Conservation (phyloP, 92 coral and sea anemone genomes). For the Galaxea fascicularis region DNA sequence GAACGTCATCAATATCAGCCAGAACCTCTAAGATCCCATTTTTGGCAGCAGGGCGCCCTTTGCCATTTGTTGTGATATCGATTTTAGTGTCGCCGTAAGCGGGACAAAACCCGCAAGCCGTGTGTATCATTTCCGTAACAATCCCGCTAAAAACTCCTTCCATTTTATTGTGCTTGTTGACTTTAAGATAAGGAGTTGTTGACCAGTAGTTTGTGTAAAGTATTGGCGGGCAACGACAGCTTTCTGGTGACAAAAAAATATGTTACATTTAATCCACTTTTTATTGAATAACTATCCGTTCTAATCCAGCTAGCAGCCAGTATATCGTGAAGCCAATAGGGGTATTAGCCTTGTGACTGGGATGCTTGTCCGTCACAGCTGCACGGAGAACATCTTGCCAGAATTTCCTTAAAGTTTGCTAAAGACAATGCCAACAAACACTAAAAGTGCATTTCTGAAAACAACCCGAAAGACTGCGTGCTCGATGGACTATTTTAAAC, state of each 20-base stretch:
- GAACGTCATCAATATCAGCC: constrained; percentile 59
- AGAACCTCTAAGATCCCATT: constrained; percentile 51
- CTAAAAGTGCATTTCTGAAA: no score
- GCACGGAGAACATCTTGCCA: no score
- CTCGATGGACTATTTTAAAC: no score
- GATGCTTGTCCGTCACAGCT: no score
- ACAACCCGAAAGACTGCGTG: no score
- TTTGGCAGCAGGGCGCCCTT: constrained; percentile 48
- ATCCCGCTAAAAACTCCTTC: constrained; percentile 68
- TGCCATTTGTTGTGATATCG: constrained; percentile 48
- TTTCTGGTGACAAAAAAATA: constrained; percentile 48
- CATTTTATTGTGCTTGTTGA: constrained; percentile 4
- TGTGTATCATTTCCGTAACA: constrained; percentile 39
- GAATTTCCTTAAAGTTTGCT: no score
- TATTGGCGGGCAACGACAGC: constrained; percentile 78
- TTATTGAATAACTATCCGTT: no score
- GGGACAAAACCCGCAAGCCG: constrained; percentile 77
- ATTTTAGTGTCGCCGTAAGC: constrained; percentile 70
- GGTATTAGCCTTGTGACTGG: no score
- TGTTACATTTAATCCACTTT: no score
- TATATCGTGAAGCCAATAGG: no score
- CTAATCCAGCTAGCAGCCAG: no score
- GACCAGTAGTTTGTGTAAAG: constrained; percentile 82
- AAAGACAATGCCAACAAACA: no score
- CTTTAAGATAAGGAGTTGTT: constrained; percentile 72